Conservation (phyloP, 2,113 vertebrate genomes). For the Grammomys surdaster region DNA sequence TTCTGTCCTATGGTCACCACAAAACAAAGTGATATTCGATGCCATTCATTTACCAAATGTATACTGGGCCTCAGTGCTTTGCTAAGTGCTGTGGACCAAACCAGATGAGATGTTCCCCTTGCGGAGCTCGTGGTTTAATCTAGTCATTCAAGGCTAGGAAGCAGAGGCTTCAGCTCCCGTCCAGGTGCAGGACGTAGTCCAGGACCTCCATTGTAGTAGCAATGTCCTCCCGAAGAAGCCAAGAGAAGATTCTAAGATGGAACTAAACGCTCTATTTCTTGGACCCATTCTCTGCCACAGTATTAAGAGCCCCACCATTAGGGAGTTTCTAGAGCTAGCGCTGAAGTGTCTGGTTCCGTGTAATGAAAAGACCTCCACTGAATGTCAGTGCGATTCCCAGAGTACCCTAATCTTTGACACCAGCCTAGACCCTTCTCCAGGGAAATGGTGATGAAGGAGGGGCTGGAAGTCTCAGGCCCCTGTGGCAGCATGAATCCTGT, state of each 20-base stretch:
- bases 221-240: fast-evolving
- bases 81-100: not conserved
- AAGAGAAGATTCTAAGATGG: fast-evolving
- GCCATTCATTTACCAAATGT: not conserved
- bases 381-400: not conserved
- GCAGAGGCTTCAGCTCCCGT: fast-evolving
- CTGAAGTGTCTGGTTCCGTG: not conserved
- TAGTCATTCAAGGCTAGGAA: fast-evolving
- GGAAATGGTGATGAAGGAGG: fast-evolving
- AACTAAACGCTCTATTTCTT: fast-evolving
- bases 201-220: fast-evolving
- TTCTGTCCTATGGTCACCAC: not conserved
- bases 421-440: too few relatives aligned
- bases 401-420: not conserved
- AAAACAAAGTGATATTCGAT: too few relatives aligned
- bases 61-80: fast-evolving
- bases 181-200: not conserved
- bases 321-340: not conserved
- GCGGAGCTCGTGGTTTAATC: not conserved
- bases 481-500: not conserved
- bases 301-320: fast-evolving
- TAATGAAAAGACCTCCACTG: too few relatives aligned
- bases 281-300: not conserved
- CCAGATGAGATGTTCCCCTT: fast-evolving
- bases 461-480: not conserved